Evolutionary conservation across 2,797 vertebrate species (phyloP).

Genomic region (Acanthurus tractus): DNA sequence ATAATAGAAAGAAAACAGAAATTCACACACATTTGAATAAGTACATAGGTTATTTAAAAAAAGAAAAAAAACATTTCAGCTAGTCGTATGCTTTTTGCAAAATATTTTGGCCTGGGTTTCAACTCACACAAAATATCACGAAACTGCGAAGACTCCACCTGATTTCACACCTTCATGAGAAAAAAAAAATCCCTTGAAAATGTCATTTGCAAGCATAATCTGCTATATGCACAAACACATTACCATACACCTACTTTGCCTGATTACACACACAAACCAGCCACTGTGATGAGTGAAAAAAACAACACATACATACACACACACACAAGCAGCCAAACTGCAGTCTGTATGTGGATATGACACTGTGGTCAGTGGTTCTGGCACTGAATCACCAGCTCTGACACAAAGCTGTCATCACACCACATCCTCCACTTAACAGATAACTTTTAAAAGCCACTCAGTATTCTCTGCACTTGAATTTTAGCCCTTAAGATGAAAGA

Average conservation of each 20-base stretch:
- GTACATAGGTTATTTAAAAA: no score
- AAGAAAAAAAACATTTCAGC: no score
- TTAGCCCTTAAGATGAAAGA: not conserved
- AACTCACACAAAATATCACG: not conserved
- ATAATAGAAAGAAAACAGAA: no score
- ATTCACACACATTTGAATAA: no score
- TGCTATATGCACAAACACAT: no score
- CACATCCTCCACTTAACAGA: conserved; percentile 11
- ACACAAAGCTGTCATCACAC: not conserved
- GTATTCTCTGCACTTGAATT: not conserved
- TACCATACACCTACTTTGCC: no score
- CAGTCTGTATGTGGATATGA: not conserved
- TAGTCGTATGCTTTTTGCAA: no score
- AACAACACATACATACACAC: not conserved
- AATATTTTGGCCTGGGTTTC: no score
- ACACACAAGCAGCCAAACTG: not conserved
- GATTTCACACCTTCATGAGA: not conserved
- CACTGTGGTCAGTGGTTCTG: not conserved
- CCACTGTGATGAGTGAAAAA: not conserved
- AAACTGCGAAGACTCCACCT: not conserved
- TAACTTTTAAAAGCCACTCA: not conserved
- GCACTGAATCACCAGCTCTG: not conserved
- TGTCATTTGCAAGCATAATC: no score
- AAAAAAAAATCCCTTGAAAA: not conserved
- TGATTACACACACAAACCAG: not conserved